phyloP scores from a whole-genome alignment of 2,888 invertebrate species.

The Tromatobia lineatoria region DNA sequence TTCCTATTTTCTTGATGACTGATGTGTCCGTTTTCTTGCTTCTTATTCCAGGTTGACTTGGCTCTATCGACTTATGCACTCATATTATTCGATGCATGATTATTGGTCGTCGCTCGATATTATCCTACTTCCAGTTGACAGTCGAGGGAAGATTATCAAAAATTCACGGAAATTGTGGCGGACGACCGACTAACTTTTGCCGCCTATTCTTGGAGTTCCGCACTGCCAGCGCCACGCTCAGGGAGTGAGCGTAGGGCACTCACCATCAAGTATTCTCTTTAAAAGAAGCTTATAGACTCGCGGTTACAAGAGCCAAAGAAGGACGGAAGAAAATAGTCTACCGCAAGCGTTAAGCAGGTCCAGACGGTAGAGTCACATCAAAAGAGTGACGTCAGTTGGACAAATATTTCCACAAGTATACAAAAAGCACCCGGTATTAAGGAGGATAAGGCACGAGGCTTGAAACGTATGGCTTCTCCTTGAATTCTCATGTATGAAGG shows the following conservation, averaged over 20 bases:
- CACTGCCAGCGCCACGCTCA: neutral
- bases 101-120: slow-evolving; percentile 14
- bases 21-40: neutral
- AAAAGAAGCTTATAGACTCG: slow-evolving; percentile 6
- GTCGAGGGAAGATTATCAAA: slow-evolving; percentile 5
- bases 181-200: slow-evolving; percentile 27
- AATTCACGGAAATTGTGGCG: slow-evolving; percentile 44
- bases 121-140: slow-evolving; percentile 12
- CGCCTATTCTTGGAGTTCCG: slow-evolving; percentile 42
- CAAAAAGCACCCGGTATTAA: neutral
- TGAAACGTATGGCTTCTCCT: neutral
- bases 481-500: too few species aligned
- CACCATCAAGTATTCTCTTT: slow-evolving; percentile 63
- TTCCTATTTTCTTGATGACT: neutral
- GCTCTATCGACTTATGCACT: neutral
- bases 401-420: neutral
- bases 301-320: neutral
- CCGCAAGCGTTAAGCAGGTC: neutral
- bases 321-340: neutral
- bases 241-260: neutral
- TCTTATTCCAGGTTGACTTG: neutral
- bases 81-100: slow-evolving; percentile 1
- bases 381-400: neutral
- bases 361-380: neutral
- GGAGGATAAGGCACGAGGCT: neutral